A percentile compares a stretch with the other conserved stretches of the same genome.
These are phyloP conservation scores for Gephyroberyx darwinii DNA, from an alignment of 2,797 vertebrate species.

Conservation along the genomic window DNA sequence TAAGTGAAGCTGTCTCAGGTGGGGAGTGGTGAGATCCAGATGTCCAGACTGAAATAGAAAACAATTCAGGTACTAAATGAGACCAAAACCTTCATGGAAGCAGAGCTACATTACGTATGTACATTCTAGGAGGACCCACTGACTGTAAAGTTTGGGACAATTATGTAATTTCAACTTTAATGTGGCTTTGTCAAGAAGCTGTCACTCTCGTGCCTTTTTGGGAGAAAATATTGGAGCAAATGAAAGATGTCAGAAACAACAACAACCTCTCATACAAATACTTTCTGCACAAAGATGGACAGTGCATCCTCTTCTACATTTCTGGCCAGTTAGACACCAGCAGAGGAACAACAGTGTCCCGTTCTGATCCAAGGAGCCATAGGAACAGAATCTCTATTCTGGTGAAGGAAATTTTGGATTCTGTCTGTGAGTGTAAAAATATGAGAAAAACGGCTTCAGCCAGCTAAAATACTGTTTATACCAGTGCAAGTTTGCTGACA, in stretches of 20 bases:
- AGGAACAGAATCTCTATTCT: conserved; percentile 45
- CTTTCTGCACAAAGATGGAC: conserved; percentile 49
- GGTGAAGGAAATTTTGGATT: conserved; percentile 59
- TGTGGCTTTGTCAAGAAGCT: conserved; percentile 45
- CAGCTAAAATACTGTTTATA: conserved; percentile 45
- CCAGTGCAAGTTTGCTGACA: conserved; percentile 29
- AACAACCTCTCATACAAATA: conserved; percentile 52
- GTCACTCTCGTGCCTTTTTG: conserved; percentile 63
- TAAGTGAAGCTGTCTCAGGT: conserved; percentile 56
- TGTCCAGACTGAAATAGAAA: conserved; percentile 38
- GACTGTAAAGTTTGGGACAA: conserved; percentile 20
- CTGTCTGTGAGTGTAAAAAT: conserved; percentile 4
- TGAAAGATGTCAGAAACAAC: conserved; percentile 45
- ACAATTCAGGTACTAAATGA: conserved; percentile 56
- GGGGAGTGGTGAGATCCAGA: conserved; percentile 51
- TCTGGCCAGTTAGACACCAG: conserved; percentile 40
- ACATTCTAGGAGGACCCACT: conserved; percentile 11
- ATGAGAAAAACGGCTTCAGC: conserved; percentile 32
- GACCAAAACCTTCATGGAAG: conserved; percentile 62
- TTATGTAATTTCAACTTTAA: conserved; percentile 19
- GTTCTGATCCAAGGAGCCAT: conserved; percentile 24
- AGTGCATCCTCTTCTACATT: conserved; percentile 15
- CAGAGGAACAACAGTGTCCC: conserved; percentile 31
- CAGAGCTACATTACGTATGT: conserved; percentile 10
- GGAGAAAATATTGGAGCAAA: conserved; percentile 27